Evolutionary conservation across 2,888 invertebrate genomes (phyloP).

Genomic region (Microplitis deprimator): DNA sequence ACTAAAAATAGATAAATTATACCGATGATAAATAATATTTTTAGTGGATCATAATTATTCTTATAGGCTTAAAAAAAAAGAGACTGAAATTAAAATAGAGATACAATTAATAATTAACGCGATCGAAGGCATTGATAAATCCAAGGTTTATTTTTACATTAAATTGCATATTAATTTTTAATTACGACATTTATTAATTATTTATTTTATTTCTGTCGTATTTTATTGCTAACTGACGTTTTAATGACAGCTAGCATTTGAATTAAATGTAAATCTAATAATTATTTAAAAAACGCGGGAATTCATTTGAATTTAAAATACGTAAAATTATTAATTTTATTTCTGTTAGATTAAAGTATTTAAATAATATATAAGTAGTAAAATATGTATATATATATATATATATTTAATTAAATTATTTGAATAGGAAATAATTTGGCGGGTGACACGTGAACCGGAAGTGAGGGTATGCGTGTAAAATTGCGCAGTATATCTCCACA

Average conservation of each 20-base stretch:
- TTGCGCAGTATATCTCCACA: constrained; percentile 58
- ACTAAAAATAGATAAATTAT: constrained; percentile 17
- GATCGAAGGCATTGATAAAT: background rate
- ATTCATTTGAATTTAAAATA: no score
- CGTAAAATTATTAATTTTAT: no score
- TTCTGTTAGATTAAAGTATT: no score
- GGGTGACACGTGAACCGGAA: constrained; percentile 62
- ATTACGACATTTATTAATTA: background rate
- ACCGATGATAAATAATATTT: constrained; percentile 9
- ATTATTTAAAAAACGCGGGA: background rate
- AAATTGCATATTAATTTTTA: background rate
- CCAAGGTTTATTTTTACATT: background rate
- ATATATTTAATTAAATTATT: background rate
- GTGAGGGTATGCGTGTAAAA: constrained; percentile 48
- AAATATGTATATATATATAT: no score
- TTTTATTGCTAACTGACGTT: background rate
- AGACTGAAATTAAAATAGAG: no score
- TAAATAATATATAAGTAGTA: no score
- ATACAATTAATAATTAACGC: background rate
- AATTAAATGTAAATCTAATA: no score
- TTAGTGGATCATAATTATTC: background rate
- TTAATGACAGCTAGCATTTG: no score
- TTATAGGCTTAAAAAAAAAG: no score
- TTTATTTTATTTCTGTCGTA: background rate
- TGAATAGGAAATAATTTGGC: constrained; percentile 3